Base-by-base conservation (phyloP, 1,140 invertebrate genomes). In the Coenobita brevimanus region DNA sequence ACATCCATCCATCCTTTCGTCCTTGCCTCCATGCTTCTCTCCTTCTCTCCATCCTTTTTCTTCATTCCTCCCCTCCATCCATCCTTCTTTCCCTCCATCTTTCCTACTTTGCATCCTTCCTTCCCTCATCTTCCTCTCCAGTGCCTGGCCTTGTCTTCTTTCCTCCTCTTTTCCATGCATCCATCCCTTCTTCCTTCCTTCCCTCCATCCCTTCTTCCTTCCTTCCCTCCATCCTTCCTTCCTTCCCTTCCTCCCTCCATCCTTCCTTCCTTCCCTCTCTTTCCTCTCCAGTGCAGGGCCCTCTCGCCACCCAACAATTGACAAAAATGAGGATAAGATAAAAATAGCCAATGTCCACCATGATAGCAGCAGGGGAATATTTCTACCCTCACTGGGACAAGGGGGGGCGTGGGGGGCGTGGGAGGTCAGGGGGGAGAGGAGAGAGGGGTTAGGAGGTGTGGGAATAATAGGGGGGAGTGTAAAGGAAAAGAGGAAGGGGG, bases 331-430 rank as follows among this genome's bases (percentile, higher is more conserved):
- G 0, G 50, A 75, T 41, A 17, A 57, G 43, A 50, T 60, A 87
- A 81, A 73, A 71, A 62, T 38, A 62, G 17, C 85, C 78, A 75
- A 71, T 80, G 62, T 81, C 62, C 62, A 87, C 85, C 71, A 71
- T 71, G 85, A 87, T 87, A 87, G 85, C 76, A 87, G 78, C 41
- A 43, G 50, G 85, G 54, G 85, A 87, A 87, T 87, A 87, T 87
- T 87, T 87, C 80, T 87, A 80, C 38, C 41, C 62, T 71, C 62
- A 71, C n/a, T 80, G 76, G 62, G 64, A 87, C 76, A 79, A 81
- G 76, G 67, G 76, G 41, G 33, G 64, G 6, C 6, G 46, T 17
- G 6, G 17, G 46, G 17, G 6, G 17, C 6, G 17, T 50, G 17
- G 46, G 17, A 8, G 17, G 6, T 8, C 6, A 50, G 6, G 17